These are phyloP conservation scores for Vanacampus margaritifer DNA, from an alignment of 2,113 vertebrate species.

Conservation along the genomic window DNA sequence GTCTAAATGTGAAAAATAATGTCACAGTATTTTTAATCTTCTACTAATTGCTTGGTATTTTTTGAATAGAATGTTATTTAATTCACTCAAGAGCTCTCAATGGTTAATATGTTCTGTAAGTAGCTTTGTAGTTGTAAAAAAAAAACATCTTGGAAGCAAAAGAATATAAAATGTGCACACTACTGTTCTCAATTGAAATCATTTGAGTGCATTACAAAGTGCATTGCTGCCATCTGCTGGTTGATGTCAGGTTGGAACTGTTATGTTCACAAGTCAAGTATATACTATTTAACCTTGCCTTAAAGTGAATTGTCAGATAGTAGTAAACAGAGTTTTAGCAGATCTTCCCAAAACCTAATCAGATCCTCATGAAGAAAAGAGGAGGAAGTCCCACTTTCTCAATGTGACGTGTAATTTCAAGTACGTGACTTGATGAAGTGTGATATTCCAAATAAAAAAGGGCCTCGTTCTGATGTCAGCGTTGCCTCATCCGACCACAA, in stretches of 20 bases:
- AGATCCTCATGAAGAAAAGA: neutral
- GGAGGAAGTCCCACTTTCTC: conserved; percentile 8
- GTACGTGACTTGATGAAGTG: conserved; percentile 47
- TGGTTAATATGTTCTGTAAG: no score
- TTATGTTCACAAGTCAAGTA: conserved; percentile 24
- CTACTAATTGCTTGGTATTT: no score
- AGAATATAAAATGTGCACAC: neutral
- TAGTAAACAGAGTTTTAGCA: conserved; percentile 29
- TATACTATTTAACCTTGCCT: conserved; percentile 29
- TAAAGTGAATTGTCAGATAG: conserved; percentile 15
- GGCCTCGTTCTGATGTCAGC: conserved; percentile 56
- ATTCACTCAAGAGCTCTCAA: no score
- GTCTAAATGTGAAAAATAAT: no score
- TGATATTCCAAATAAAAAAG: conserved; percentile 59
- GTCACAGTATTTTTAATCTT: no score
- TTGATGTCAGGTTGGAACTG: conserved; percentile 10
- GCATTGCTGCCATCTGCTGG: conserved; percentile 65
- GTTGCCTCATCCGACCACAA: conserved; percentile 56
- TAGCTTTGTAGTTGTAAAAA: neutral
- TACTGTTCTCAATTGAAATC: neutral
- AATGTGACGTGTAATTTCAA: conserved; percentile 18
- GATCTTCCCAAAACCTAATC: neutral
- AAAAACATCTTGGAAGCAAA: neutral
- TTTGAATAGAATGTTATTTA: no score
- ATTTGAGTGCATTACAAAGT: conserved; percentile 28